Conservation (phyloP, 2,888 invertebrate genomes). For the Caenorhabditis sp. region DNA sequence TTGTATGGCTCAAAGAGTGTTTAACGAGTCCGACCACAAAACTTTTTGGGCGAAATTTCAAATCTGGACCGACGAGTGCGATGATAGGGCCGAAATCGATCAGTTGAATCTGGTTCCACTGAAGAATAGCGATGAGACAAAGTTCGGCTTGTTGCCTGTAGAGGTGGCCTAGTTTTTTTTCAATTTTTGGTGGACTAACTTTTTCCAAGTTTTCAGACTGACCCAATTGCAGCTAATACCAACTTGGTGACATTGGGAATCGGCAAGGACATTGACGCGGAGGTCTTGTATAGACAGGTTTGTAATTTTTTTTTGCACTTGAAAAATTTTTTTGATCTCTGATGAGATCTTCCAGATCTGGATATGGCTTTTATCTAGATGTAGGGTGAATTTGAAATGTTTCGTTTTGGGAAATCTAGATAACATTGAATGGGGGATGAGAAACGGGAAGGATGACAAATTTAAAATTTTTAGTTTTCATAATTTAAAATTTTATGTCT, state of each 20-base stretch:
- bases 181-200: neutral
- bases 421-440: neutral
- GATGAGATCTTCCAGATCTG: conserved; percentile 1
- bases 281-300: conserved; percentile 44
- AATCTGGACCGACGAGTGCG: conserved; percentile 49
- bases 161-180: neutral
- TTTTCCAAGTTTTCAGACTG: conserved; percentile 24
- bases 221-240: conserved; percentile 11
- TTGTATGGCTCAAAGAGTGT: conserved; percentile 13
- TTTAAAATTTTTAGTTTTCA: too few relatives aligned
- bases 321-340: neutral
- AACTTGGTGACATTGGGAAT: conserved; percentile 56
- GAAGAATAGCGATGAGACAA: conserved; percentile 44
- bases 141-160: conserved; percentile 39
- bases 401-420: neutral
- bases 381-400: too few relatives aligned
- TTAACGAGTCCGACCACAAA: conserved; percentile 40
- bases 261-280: conserved; percentile 59
- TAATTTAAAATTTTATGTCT: too few relatives aligned
- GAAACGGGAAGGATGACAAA: conserved; percentile 5
- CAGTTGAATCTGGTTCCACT: conserved; percentile 42
- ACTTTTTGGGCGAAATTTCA: conserved; percentile 47
- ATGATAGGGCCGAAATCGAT: conserved; percentile 41
- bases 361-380: neutral
- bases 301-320: neutral